phyloP scores from a whole-genome alignment of 2,888 invertebrate genomes.

The Cotesia congregata region DNA sequence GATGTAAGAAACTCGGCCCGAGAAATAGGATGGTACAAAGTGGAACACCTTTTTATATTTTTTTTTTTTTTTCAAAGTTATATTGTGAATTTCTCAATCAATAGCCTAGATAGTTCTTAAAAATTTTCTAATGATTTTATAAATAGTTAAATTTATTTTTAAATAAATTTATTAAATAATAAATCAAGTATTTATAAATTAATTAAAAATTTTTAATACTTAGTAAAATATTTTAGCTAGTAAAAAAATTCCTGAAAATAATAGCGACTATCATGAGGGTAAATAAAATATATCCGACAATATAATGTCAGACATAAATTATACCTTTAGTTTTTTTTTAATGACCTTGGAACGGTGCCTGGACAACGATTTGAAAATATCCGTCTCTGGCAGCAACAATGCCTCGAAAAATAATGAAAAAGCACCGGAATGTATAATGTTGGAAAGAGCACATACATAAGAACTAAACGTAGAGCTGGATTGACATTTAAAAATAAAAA shows the following conservation, averaged over 20 bases:
- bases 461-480: conserved; percentile 14
- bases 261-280: neutral
- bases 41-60: neutral
- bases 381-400: neutral
- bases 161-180: too few relatives aligned
- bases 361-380: conserved; percentile 30
- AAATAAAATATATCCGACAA: neutral
- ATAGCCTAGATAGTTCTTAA: too few relatives aligned
- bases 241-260: too few relatives aligned
- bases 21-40: neutral
- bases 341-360: conserved; percentile 32
- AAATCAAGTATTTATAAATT: too few relatives aligned
- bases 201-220: too few relatives aligned
- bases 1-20: neutral
- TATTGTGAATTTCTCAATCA: too few relatives aligned
- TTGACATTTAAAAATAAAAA: conserved; percentile 22
- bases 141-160: too few relatives aligned
- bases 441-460: conserved; percentile 12
- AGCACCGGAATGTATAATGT: conserved; percentile 21
- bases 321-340: neutral
- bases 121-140: too few relatives aligned
- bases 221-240: too few relatives aligned
- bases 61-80: too few relatives aligned
- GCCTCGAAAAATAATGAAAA: conserved; percentile 11
- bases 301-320: neutral